Base-by-base conservation (phyloP, 2,113 vertebrate species). In the Chrysemys picta region DNA sequence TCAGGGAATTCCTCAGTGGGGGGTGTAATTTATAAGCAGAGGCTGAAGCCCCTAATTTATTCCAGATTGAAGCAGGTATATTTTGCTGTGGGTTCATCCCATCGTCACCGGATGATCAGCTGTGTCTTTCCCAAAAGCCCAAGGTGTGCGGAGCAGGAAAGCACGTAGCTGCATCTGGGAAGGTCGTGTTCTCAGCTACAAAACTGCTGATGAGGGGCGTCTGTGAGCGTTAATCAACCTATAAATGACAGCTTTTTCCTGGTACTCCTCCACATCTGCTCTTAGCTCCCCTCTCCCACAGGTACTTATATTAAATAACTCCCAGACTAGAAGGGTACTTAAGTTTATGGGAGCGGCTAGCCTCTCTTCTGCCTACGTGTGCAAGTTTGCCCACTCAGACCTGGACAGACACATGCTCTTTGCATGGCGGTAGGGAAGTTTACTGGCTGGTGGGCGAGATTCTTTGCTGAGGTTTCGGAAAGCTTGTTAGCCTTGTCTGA, bases 21-120 rank as follows among this genome's bases (percentile, higher is more conserved):
- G 78, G 79, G 81, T 84, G 86, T 93, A 83, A 93, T 95, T 96
- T 90, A 93, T 96, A 79, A 95, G 91, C 88, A 93, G 82, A 81
- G 49, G n/a, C 5, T 1, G 52, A 96, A 69, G 9, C 25, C 91
- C 87, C 62, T 86, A 87, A 96, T 78, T 76, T 19, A 1, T 89
- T 96, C 88, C 90, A 95, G 91, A 52, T 1, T 72, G 65, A 78
- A 24, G 49, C 21, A 53, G 84, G 81, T 56, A 38, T 35, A 1
- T 78, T 72, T 86, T 87, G 91, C 35, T 57, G 84, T 6, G 52
- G 79, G 38, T 56, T 62, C 89, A 82, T 89, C 22, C 59, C 72
- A 54, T 69, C 16, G 1, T 24, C 4, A 62, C 80, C 22, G 59
- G 84, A 42, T 3, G 79, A 59, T 84, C 87, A 65, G 52, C 80